Base-by-base conservation (phyloP, 2,113 vertebrate genomes). In the Phylloscopus trochilus region DNA sequence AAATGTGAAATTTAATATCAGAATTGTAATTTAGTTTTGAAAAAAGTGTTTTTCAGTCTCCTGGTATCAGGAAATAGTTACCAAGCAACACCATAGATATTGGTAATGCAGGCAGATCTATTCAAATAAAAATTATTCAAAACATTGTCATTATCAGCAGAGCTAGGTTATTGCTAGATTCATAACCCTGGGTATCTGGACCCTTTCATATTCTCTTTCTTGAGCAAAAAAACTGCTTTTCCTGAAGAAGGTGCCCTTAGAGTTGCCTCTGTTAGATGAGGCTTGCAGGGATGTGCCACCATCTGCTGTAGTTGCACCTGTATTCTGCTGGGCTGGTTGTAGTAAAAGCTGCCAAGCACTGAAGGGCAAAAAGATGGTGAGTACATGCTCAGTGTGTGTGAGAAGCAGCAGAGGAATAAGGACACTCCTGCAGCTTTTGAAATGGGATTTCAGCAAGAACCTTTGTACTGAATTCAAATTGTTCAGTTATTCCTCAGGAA, bases 61-160 rank as follows among this genome's bases (percentile, higher is more conserved):
- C 14, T 49, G 12, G 18, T 90, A 90, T 93, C 60, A 49, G 35
- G 68, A 83, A 94, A 92, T 77, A 66, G 88, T 97, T 92, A 90
- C 92, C 88, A 96, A 83, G 96, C 92, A 96, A 96, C 94, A 83
- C 58, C 6, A 10, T 27, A 88, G 90, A 81, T 94, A 93, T 27
- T 72, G 47, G 76, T 70, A 96, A 74, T 53, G 43, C 68, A 60
- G 49, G 64, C 56, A 93, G 79, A 75, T 62, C 52, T 87, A 86
- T 53, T 80, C 9, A 92, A 95, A 94, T 41, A 75, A 81, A 89
- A 92, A 81, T 49, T 68, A 93, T 87, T 92, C 31, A 60, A 77
- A 84, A 49, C 26, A 62, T 43, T 72, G 47, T 68, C 69, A 76
- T 92, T 85, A 93, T 77, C 90, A 75, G 60, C 9, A 6, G 24